Base-by-base conservation (phyloP, 2,113 vertebrate genomes). In the Phalacrocorax carbo region DNA sequence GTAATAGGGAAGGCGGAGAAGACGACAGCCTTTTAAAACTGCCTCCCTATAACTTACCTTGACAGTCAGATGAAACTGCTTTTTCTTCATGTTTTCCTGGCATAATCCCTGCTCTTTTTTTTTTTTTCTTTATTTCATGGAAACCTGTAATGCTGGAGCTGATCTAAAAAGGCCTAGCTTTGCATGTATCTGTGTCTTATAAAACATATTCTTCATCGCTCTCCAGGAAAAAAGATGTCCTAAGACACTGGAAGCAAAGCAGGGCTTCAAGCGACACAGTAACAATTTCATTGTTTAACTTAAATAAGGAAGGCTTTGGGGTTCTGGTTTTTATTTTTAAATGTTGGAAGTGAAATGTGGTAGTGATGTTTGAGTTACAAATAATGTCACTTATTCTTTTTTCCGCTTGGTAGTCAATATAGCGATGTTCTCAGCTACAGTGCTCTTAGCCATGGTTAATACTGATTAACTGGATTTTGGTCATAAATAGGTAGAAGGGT, bases 271-370 rank as follows among this genome's bases (percentile, higher is more conserved):
- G 78, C 15, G 0, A 95, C 88, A 71, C 92, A 96, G 93, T 90
- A 96, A 96, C 77, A 94, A 87, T 97, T 91, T 94, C 96, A 98
- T 98, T 98, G 96, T 96, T 97, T 97, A 98, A 97, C 96, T 97
- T 97, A 96, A 97, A 95, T 94, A 98, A 97, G 97, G 94, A 95
- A 93, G 84, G 95, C 90, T 94, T 96, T 92, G 54, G 66, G 13
- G 57, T 93, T 97, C 96, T 96, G 96, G 4, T 92, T 96, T 90
- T 93, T 96, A 96, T 97, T 95, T 97, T 97, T 96, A 93, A 85
- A 79, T 70, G 83, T 44, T 91, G 93, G 93, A 97, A 97, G 49
- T 88, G 70, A 93, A 97, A 93, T 78, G 75, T 81, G 40, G 46
- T 88, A 96, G 68, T 85, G 81, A 90, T 96, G 78, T 80, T 46